Base-by-base conservation (phyloP, 1,140 invertebrate genomes). In the Pseudachorutes palmiensis region DNA sequence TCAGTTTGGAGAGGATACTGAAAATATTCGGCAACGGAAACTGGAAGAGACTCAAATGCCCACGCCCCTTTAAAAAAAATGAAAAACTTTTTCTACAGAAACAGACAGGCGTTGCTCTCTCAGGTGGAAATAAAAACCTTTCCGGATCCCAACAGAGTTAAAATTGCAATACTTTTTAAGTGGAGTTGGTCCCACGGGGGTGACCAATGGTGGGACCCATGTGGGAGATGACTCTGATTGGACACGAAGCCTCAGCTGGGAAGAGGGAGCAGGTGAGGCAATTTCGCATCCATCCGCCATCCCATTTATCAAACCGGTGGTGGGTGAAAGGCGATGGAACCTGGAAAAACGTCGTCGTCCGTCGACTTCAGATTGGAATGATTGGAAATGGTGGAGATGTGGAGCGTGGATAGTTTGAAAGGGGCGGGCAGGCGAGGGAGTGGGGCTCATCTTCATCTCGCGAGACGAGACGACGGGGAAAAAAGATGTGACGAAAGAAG, bases 1-100 rank as follows among this genome's bases (percentile, higher is more conserved):
- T 72, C 90, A 94, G 76, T 94, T 92, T 74, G 91, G 91, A 9
- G 89, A 71, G 33, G 70, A 71, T 49, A 63, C 58, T 24, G 66
- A 68, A 2, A 70, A 64, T 55, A 31, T 62, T 19, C 36, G 66
- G 30, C 60, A 63, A 55, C 51, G 51, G 24, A 55, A 55, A 5
- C 12, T 55, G 12, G 51, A 55, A 19, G 51, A 55, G 24, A 55
- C 51, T 16, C 51, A 55, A 24, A 55, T 55, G 12, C 24, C 51
- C 24, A 55, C 12, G 51, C 24, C 12, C 51, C 51, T 16, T 22
- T 55, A 24, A 24, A 55, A 55, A 14, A 14, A 55, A 55, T 55
- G 12, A 55, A 55, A 14, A 55, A 55, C 5, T 55, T 24, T 24
- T 55, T 14, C 51, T 12, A 55, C 51, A 26, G 12, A 5, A 14